Conservation (phyloP, 2,113 vertebrate genomes). For the Percina caprodes region DNA sequence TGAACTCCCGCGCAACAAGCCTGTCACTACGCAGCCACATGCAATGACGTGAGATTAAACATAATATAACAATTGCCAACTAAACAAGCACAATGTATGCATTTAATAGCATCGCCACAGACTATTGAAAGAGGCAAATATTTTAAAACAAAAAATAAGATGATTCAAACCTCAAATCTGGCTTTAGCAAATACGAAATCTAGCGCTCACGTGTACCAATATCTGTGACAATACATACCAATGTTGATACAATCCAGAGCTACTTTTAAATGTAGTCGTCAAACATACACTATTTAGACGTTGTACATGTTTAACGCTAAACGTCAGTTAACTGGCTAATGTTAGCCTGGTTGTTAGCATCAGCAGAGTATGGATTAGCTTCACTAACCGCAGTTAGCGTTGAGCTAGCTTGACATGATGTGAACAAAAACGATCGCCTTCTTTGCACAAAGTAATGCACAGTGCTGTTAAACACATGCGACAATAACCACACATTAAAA, state of each 20-base stretch:
- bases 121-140: not conserved
- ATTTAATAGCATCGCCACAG: not conserved
- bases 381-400: not conserved
- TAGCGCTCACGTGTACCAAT: constrained; percentile 18
- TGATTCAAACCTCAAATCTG: not conserved
- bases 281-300: fast-evolving
- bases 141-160: not conserved
- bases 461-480: fast-evolving
- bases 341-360: constrained; percentile 24
- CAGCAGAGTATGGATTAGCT: constrained; percentile 12
- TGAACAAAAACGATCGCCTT: constrained; percentile 44
- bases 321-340: not conserved
- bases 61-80: not conserved
- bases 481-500: fast-evolving
- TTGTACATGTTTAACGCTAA: not conserved
- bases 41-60: not conserved
- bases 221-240: not conserved
- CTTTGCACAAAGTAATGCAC: not conserved
- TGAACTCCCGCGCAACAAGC: constrained; percentile 75
- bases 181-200: not conserved
- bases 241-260: not conserved
- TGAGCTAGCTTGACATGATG: constrained; percentile 24
- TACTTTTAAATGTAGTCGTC: not conserved
- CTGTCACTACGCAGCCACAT: constrained; percentile 59
- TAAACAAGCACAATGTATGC: not conserved